phyloP scores from a whole-genome alignment of 1,140 invertebrate genomes.

The Diabrotica virgifera region DNA sequence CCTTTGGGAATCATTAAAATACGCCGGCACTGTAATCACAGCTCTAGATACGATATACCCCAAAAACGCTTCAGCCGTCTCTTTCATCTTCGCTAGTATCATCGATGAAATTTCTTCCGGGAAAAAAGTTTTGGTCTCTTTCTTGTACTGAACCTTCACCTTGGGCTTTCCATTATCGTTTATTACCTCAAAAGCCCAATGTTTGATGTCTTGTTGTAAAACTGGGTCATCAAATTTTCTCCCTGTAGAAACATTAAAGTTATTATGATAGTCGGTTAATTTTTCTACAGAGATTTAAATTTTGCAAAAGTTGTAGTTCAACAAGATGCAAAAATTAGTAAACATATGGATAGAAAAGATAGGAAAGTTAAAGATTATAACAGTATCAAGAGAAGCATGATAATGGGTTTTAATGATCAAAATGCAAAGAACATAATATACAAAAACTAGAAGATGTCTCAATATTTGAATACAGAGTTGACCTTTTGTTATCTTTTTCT shows the following conservation, averaged over 20 bases:
- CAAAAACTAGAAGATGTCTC: no score
- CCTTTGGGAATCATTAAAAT: conserved; percentile 46
- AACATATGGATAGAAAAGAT: no score
- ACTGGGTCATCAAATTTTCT: conserved; percentile 66
- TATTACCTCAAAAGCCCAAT: conserved; percentile 64
- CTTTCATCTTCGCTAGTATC: conserved; percentile 79
- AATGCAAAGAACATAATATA: no score
- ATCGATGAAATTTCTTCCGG: conserved; percentile 76
- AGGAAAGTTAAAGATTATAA: no score
- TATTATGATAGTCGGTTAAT: no score
- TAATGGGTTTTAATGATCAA: no score
- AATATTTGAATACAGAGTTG: no score
- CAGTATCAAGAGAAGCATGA: no score
- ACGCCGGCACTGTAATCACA: conserved; percentile 52
- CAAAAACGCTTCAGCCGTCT: conserved; percentile 55
- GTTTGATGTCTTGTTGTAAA: conserved; percentile 62
- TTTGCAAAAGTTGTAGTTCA: no score
- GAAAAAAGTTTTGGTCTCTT: conserved; percentile 56
- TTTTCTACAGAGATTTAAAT: no score
- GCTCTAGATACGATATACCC: conserved; percentile 45
- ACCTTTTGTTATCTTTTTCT: no score
- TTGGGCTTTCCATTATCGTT: conserved; percentile 60
- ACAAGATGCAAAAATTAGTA: no score
- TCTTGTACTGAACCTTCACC: conserved; percentile 56
- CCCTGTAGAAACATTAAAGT: not conserved